A percentile compares a stretch with the other conserved stretches of the same genome.
phyloP scores from a whole-genome alignment of 1,140 invertebrate species.

The Scaptodrosophila lebanonensis region DNA sequence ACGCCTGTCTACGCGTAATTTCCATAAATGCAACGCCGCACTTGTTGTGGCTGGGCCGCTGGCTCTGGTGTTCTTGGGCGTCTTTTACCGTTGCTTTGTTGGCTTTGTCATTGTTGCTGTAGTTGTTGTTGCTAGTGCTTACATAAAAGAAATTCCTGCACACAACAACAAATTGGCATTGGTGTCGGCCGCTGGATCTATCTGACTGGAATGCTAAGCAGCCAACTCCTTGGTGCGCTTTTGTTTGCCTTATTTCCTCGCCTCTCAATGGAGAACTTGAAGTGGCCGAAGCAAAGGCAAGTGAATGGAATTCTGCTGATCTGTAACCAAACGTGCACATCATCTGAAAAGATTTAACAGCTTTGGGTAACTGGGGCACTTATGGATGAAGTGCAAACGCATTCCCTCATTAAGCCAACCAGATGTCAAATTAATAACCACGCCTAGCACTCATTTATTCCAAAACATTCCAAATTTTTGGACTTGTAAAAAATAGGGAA shows the following conservation, averaged over 20 bases:
- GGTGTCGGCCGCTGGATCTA: not conserved
- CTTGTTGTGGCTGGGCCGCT: not conserved
- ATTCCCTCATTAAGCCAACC: too few species aligned
- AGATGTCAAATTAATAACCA: too few species aligned
- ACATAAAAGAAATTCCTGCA: constrained; percentile 45
- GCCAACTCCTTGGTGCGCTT: constrained; percentile 10
- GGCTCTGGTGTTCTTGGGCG: constrained; percentile 17
- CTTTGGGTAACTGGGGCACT: too few species aligned
- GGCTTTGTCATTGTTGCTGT: constrained; percentile 20
- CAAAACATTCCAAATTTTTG: too few species aligned
- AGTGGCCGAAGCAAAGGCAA: too few species aligned
- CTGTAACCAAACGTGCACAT: too few species aligned
- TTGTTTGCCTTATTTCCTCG: not conserved
- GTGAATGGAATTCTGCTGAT: too few species aligned
- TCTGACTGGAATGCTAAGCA: constrained; percentile 55
- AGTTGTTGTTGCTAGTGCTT: constrained; percentile 22
- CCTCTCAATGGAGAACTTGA: too few species aligned
- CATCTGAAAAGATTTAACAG: too few species aligned
- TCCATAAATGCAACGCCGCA: constrained; percentile 43
- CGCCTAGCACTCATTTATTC: too few species aligned
- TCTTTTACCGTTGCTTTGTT: constrained; percentile 30
- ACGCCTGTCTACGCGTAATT: constrained; percentile 43
- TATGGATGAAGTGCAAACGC: too few species aligned
- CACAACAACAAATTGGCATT: constrained; percentile 41
- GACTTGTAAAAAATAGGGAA: too few species aligned